Conservation (phyloP, 2,888 invertebrate species). For the Panzeria rudis region DNA sequence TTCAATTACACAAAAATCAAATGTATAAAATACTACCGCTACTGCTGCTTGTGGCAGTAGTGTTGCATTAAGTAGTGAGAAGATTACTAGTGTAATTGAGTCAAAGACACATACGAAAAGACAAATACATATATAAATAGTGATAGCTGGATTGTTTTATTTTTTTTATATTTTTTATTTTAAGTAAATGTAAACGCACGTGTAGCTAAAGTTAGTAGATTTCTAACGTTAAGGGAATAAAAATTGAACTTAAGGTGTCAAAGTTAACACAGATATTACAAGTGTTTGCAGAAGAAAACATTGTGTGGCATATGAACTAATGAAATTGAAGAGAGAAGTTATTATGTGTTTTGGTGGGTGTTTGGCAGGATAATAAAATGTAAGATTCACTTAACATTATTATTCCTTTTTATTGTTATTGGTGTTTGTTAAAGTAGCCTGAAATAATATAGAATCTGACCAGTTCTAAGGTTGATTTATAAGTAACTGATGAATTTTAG, state of each 20-base stretch:
- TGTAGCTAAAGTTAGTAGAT: not conserved
- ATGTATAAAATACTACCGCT: conserved; percentile 32
- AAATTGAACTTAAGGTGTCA: conserved; percentile 33
- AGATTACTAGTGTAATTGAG: conserved; percentile 61
- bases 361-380: conserved; percentile 48
- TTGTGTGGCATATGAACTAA: conserved; percentile 12
- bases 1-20: conserved; percentile 45
- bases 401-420: conserved; percentile 31
- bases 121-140: conserved; percentile 29
- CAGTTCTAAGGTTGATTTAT: not conserved
- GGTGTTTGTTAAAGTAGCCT: not conserved
- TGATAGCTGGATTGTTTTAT: conserved; percentile 48
- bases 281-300: conserved; percentile 33
- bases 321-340: conserved; percentile 29
- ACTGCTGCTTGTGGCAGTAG: conserved; percentile 14
- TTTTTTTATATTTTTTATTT: conserved; percentile 22
- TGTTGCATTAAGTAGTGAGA: conserved; percentile 15
- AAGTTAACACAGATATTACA: conserved; percentile 49
- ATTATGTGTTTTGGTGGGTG: not conserved
- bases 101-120: conserved; percentile 31
- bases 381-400: conserved; percentile 59
- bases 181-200: conserved; percentile 20
- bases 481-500: not conserved
- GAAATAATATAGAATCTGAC: not conserved
- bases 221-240: conserved; percentile 37